Percentiles rank a stretch among this genome's conserved stretches.
These are phyloP conservation scores for Schizaphis graminum DNA, from an alignment of 2,888 invertebrate species.

Conservation along the genomic window DNA sequence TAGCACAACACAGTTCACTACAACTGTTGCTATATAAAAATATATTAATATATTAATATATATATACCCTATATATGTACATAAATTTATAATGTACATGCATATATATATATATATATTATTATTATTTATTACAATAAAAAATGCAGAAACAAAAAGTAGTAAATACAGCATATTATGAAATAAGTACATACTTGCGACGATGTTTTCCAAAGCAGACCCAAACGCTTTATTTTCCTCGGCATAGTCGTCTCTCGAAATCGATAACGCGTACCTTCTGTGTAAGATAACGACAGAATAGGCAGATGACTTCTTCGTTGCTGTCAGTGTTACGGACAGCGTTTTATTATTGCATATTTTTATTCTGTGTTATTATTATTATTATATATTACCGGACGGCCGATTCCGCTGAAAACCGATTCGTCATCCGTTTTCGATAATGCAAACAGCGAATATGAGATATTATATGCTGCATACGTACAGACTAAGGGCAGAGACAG, in stretches of 20 bases:
- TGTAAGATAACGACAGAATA: slow-evolving; percentile 33
- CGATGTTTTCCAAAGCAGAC: slow-evolving; percentile 19
- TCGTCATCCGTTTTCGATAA: slow-evolving; percentile 56
- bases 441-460: slow-evolving; percentile 1
- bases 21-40: neutral
- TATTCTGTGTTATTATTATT: neutral
- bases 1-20: neutral
- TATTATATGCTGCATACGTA: slow-evolving; percentile 24
- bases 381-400: neutral
- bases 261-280: slow-evolving; percentile 31
- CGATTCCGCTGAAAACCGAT: slow-evolving; percentile 44
- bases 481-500: neutral
- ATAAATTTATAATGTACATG: too few relatives aligned
- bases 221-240: slow-evolving; percentile 53
- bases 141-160: neutral
- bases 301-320: slow-evolving; percentile 24
- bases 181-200: slow-evolving; percentile 36
- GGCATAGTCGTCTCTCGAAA: slow-evolving; percentile 50
- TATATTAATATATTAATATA: neutral
- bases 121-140: neutral
- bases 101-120: neutral
- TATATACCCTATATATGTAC: neutral
- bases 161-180: neutral
- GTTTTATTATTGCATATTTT: slow-evolving; percentile 23
- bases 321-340: neutral